A percentile compares a stretch with the other conserved stretches of the same genome.
These are phyloP conservation scores for Oryctes rhinoceros DNA, from an alignment of 1,140 invertebrate species.

Conservation along the genomic window DNA sequence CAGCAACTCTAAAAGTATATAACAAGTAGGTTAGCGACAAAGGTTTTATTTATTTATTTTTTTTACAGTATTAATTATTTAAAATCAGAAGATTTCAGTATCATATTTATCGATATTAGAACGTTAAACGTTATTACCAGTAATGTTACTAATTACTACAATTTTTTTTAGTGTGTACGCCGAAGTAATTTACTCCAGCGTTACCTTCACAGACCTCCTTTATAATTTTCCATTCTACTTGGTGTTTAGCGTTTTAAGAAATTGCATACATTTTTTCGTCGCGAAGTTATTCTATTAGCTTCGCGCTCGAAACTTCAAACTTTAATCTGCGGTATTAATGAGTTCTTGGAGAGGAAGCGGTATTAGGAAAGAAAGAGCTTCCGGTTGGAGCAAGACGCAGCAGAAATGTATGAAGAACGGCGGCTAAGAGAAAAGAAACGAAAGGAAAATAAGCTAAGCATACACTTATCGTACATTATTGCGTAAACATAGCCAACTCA, in stretches of 20 bases:
- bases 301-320: slow-evolving; percentile 30
- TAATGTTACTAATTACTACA: too few species aligned
- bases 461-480: slow-evolving; percentile 36
- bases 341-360: slow-evolving; percentile 19
- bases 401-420: slow-evolving; percentile 11
- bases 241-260: slow-evolving; percentile 12
- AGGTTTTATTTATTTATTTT: too few species aligned
- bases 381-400: neutral
- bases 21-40: too few species aligned
- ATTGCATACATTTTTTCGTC: slow-evolving; percentile 23
- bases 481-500: slow-evolving; percentile 34
- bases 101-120: too few species aligned
- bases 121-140: too few species aligned
- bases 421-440: slow-evolving; percentile 17
- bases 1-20: too few species aligned
- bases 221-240: slow-evolving; percentile 14
- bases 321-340: slow-evolving; percentile 33
- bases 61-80: too few species aligned
- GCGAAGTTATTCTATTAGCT: slow-evolving; percentile 30
- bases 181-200: slow-evolving; percentile 20
- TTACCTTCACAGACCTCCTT: neutral
- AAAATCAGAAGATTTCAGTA: too few species aligned
- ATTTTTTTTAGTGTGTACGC: too few species aligned
- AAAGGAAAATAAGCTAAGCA: slow-evolving; percentile 30
- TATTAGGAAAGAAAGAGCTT: slow-evolving; percentile 33